Base-by-base conservation (phyloP, 2,113 vertebrate species). In the Agapornis roseicollis region DNA sequence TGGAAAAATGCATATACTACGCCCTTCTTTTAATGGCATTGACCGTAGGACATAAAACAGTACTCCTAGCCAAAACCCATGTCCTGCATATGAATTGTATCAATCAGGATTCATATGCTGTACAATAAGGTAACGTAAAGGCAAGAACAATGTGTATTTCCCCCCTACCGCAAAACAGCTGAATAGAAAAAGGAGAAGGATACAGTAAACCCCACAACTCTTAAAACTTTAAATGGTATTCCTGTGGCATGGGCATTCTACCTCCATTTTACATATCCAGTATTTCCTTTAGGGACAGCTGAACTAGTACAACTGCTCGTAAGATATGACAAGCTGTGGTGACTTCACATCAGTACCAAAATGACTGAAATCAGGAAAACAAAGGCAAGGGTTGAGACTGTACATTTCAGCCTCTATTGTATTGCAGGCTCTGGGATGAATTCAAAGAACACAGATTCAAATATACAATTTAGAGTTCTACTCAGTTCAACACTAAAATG, bases 91-190 rank as follows among this genome's bases (percentile, higher is more conserved):
- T 90, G 42, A 78, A 27, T 13, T 27, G 1, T 8, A 42, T 46
- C 17, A 68, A 35, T 79, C 58, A 49, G 27, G 35, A 71, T 50
- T 91, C 39, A 7, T 58, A 37, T 20, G 15, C 8, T n/a, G 9
- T 60, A 50, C 27, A 47, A 81, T 13, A 10, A 84, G 6, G 17
- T 39, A 56, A 60, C 7, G 8, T 63, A 55, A 74, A 74, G 17
- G 31, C 44, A 46, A 37, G 19, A 86, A 56, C 8, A 23, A 44
- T 18, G 11, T n/a, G 7, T 52, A 58, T 31, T 11, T 22, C 8
- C 8, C 2, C 15, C 13, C 6, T 3, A 2, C 22, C 23, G 17
- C 19, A 11, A 1, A 1, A 35, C 33, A 64, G 46, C 5, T 39
- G 17, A 55, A n/a, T 3, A 89, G 42, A 41, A 77, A 79, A 85